Conservation (phyloP, 2,888 invertebrate genomes). For the Notocelia uddmanniana region DNA sequence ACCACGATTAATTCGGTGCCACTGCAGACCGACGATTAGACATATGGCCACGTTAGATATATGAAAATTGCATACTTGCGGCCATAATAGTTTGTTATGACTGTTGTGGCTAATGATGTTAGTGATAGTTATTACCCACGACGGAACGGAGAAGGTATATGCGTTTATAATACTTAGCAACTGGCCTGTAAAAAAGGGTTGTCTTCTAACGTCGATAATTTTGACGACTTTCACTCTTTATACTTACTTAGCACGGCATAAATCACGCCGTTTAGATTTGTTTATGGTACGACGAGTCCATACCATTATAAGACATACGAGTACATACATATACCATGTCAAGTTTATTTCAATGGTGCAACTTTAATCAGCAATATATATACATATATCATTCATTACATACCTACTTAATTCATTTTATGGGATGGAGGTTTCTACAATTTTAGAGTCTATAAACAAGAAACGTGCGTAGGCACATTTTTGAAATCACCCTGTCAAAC, state of each 20-base stretch:
- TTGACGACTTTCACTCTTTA: too few relatives aligned
- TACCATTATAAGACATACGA: too few relatives aligned
- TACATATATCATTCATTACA: too few relatives aligned
- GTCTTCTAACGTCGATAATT: background rate
- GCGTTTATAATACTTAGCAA: too few relatives aligned
- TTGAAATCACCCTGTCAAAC: background rate
- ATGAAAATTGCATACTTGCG: background rate
- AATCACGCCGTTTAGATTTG: too few relatives aligned
- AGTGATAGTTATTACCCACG: too few relatives aligned
- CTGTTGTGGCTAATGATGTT: conserved; percentile 13
- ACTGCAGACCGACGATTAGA: conserved; percentile 49
- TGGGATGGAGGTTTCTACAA: background rate
- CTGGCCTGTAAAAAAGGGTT: background rate
- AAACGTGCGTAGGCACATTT: background rate
- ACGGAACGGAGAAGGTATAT: too few relatives aligned
- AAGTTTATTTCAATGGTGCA: too few relatives aligned
- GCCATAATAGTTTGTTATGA: conserved; percentile 48
- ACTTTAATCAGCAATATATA: too few relatives aligned
- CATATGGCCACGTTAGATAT: conserved; percentile 22
- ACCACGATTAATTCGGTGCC: conserved; percentile 57
- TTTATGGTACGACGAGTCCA: too few relatives aligned
- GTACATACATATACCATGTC: too few relatives aligned
- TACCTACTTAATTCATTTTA: background rate
- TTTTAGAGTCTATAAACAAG: background rate
- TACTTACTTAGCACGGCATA: too few relatives aligned